phyloP scores from a whole-genome alignment of 2,113 vertebrate genomes.

The Gorilla gorilla region DNA sequence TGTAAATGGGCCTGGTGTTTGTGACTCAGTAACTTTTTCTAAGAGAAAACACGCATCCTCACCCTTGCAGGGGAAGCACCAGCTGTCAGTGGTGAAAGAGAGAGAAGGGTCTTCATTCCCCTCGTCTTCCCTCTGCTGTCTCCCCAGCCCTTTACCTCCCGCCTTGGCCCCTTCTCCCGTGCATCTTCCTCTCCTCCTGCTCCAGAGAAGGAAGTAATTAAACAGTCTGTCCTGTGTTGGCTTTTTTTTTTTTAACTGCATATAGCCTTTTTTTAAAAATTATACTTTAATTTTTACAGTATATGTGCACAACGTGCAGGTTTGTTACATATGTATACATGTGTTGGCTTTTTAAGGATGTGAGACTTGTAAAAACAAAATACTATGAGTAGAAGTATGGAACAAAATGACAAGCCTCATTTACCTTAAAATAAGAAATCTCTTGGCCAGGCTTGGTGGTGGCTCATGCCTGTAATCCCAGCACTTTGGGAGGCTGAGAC shows the following conservation, averaged over 20 bases:
- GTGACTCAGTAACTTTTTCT: background rate
- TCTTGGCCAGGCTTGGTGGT: no score
- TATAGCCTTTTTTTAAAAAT: no score
- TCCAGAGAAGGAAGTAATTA: background rate
- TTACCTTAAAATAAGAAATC: background rate
- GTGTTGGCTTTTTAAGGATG: background rate
- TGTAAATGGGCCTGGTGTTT: background rate
- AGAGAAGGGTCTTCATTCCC: background rate
- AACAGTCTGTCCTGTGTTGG: background rate
- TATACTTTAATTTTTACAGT: no score
- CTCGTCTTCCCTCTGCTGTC: no score
- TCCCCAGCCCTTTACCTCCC: background rate
- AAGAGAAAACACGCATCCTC: background rate
- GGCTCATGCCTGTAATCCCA: no score
- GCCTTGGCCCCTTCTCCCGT: rapidly evolving
- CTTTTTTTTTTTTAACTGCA: no score
- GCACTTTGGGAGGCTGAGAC: no score
- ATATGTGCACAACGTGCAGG: no score
- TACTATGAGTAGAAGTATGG: background rate
- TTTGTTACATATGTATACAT: no score
- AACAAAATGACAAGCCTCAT: background rate
- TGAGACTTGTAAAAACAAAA: background rate
- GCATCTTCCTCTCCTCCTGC: background rate
- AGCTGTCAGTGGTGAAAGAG: no score
- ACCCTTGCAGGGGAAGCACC: background rate